Base-by-base conservation (phyloP, 1,140 invertebrate genomes). In the Brachionus rubens region DNA sequence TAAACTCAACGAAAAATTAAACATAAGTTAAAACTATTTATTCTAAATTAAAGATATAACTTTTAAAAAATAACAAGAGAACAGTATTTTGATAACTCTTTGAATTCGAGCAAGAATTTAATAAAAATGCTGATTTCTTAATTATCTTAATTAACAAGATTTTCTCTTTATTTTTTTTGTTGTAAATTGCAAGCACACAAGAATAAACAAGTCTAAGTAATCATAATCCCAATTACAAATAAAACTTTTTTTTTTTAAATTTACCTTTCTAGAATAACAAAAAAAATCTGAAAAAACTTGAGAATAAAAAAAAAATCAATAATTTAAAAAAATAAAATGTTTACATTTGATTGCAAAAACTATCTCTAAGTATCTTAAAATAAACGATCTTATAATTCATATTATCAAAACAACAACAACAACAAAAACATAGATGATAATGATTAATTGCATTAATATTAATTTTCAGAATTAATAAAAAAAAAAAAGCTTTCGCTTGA, bases 401-500 rank as follows among this genome's bases (percentile, higher is more conserved):
- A 65, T 65, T 41, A 65, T 41, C 36, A 65, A 28, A 59, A n/a
- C n/a, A n/a, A n/a, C n/a, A n/a, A n/a, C n/a, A n/a, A n/a, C n/a
- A n/a, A n/a, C n/a, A n/a, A n/a, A n/a, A n/a, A 59, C 19, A 59
- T 59, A 59, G 54, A 41, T 65, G 33, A 65, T 65, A 41, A 65
- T 65, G 59, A 65, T 65, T 65, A 65, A 65, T 65, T 46, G 59
- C 36, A 65, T 65, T 65, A 41, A 65, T n/a, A 65, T 65, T n/a
- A n/a, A n/a, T n/a, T n/a, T n/a, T n/a, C n/a, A n/a, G n/a, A n/a
- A n/a, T n/a, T n/a, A n/a, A n/a, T n/a, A n/a, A n/a, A n/a, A n/a
- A 43, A 41, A 41, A 41, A 33, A 65, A 41, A 41, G 21, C 33
- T 65, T 65, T 41, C 30, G 59, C 40, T 65, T 59, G 54, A 33